Base-by-base conservation (phyloP, 1,140 invertebrate species). In the Aplysia californica region DNA sequence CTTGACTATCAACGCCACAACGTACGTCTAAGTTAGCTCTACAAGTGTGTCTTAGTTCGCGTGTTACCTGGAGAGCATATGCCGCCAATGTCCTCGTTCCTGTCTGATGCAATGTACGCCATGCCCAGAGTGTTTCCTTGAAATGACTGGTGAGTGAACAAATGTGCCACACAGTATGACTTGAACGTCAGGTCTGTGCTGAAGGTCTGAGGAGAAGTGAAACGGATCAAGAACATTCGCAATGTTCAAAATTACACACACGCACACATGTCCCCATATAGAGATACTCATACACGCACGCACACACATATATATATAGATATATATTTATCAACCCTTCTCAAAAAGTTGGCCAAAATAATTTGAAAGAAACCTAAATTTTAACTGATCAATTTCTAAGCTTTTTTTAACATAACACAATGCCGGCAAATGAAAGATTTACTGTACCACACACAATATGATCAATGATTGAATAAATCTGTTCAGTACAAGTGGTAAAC, bases 21-120 rank as follows among this genome's bases (percentile, higher is more conserved):
- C n/a, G n/a, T n/a, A n/a, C n/a, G n/a, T n/a, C n/a, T n/a, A n/a
- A n/a, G n/a, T n/a, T n/a, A n/a, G n/a, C n/a, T n/a, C n/a, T n/a
- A n/a, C n/a, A n/a, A n/a, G n/a, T n/a, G n/a, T n/a, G n/a, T n/a
- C n/a, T n/a, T n/a, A n/a, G n/a, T n/a, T n/a, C n/a, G n/a, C n/a
- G n/a, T n/a, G n/a, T n/a, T n/a, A 97, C 96, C 95, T 92, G 96
- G 96, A 82, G 97, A 98, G 87, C 97, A 98, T 85, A 99, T 98
- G 66, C 97, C 97, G 76, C 97, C 97, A 65, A 97, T 95, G 61
- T 96, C 96, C 91, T 97, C 96, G 78, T 95, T 92, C 76, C 95
- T 91, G 31, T 96, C 96, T 41, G 96, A 97, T 20, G 96, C 97
- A 68, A 98, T 97, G 91, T 98, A 99, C n/a, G 97, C 97, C 71